Evolutionary conservation across 2,113 vertebrate species (phyloP).

Genomic region (Catagonus wagneri): DNA sequence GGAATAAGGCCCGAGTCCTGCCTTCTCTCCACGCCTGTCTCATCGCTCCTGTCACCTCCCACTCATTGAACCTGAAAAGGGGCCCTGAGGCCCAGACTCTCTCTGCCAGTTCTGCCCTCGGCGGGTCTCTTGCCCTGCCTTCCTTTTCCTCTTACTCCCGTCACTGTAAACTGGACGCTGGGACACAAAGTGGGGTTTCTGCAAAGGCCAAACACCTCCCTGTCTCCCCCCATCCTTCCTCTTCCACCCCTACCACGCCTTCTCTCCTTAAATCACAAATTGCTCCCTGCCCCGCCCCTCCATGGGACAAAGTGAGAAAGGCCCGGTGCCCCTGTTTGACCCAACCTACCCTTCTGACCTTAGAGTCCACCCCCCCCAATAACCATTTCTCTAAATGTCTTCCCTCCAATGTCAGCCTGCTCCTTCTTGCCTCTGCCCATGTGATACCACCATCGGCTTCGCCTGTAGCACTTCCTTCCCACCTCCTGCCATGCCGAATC

Average conservation of each 20-base stretch:
- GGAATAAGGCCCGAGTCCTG: not conserved
- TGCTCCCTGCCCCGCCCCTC: not conserved
- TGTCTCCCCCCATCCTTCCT: not conserved
- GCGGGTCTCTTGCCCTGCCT: not conserved
- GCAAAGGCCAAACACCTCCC: not conserved
- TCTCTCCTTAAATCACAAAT: not conserved
- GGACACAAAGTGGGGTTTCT: not conserved
- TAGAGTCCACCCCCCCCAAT: not conserved
- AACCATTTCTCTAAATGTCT: not conserved
- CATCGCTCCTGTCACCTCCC: not conserved
- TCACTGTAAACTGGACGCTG: not conserved
- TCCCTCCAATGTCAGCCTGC: not conserved
- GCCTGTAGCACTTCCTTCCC: not conserved
- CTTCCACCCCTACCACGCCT: not conserved
- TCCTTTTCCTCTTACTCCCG: not conserved
- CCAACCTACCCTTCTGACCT: not conserved
- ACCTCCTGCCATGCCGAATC: not conserved
- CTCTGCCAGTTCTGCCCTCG: not conserved
- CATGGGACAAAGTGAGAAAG: not conserved
- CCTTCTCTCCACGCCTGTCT: accelerated
- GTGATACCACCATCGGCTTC: not conserved
- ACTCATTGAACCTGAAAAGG: accelerated
- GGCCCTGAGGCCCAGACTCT: not conserved
- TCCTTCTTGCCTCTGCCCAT: not conserved
- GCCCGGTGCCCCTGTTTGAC: not conserved